Evolutionary conservation across 2,888 invertebrate species (phyloP).

Genomic region (Scaptomyza flava): DNA sequence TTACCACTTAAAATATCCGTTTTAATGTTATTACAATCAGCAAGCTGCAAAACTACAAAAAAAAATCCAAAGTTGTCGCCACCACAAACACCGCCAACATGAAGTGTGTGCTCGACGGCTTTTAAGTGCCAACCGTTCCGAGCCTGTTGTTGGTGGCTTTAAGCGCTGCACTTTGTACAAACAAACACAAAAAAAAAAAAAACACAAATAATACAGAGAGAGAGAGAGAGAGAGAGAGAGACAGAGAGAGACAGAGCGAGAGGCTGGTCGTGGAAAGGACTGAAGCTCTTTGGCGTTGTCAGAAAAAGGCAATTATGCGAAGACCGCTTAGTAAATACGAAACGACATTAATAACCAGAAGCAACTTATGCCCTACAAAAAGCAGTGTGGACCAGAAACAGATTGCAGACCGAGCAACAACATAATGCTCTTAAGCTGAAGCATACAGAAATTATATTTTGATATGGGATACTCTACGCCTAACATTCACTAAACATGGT

Average conservation of each 20-base stretch:
- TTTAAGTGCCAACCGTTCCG: slow-evolving; percentile 33
- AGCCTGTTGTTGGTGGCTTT: slow-evolving; percentile 25
- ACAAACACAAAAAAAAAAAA: background rate
- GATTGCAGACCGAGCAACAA: background rate
- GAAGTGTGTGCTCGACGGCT: slow-evolving; percentile 32
- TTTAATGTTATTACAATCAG: slow-evolving; percentile 45
- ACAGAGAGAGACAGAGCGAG: background rate
- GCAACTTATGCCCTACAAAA: slow-evolving; percentile 26
- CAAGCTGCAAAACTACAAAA: background rate
- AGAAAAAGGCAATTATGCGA: slow-evolving; percentile 61
- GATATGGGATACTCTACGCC: background rate
- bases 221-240: background rate
- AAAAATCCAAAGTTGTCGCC: background rate
- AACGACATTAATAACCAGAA: slow-evolving; percentile 73
- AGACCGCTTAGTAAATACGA: slow-evolving; percentile 73
- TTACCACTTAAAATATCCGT: slow-evolving; percentile 32
- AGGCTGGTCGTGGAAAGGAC: background rate
- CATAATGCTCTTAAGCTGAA: slow-evolving; percentile 4
- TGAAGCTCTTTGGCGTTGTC: slow-evolving; percentile 16
- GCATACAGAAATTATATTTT: slow-evolving; percentile 4
- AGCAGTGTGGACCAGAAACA: background rate
- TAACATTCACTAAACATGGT: background rate
- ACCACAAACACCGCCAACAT: slow-evolving; percentile 10
- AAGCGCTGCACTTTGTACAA: slow-evolving; percentile 35
- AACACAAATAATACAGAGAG: too few relatives aligned